Evolutionary conservation across 1,140 invertebrate species (phyloP).

Genomic region (Zaprionus gabonicus): DNA sequence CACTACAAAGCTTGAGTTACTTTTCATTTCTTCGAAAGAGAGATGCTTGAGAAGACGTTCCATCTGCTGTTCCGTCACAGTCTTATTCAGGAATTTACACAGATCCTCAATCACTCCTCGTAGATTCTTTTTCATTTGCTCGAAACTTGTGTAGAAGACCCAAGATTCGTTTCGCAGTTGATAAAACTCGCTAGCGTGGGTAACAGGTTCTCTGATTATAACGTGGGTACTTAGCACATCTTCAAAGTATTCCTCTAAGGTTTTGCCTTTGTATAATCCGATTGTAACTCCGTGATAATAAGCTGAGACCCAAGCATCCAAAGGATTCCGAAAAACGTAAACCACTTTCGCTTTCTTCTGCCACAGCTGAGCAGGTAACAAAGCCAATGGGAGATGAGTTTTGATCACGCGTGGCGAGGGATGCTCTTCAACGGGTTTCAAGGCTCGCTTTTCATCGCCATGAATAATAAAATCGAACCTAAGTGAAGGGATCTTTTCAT

Average conservation of each 20-base stretch:
- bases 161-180: slow-evolving; percentile 88
- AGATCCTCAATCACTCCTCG: slow-evolving; percentile 54
- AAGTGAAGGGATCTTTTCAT: neutral
- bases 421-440: slow-evolving; percentile 70
- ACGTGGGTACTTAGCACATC: slow-evolving; percentile 8
- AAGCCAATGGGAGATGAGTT: slow-evolving; percentile 87
- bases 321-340: slow-evolving; percentile 92
- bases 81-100: slow-evolving; percentile 58
- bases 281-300: slow-evolving; percentile 89
- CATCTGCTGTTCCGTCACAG: slow-evolving; percentile 58
- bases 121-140: slow-evolving; percentile 86
- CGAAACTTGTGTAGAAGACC: slow-evolving; percentile 92
- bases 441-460: neutral
- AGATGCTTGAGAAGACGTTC: slow-evolving; percentile 60
- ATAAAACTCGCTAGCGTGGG: slow-evolving; percentile 91
- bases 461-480: slow-evolving; percentile 29
- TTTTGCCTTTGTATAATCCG: slow-evolving; percentile 81
- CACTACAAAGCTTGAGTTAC: neutral
- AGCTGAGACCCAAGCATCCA: slow-evolving; percentile 92
- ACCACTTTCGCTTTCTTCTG: slow-evolving; percentile 87
- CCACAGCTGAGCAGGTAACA: slow-evolving; percentile 86
- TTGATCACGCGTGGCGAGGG: slow-evolving; percentile 87
- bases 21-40: slow-evolving; percentile 78
- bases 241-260: slow-evolving; percentile 34
- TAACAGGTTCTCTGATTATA: slow-evolving; percentile 85